Percentiles rank a stretch among this genome's conserved stretches.
phyloP scores from a whole-genome alignment of 2,113 vertebrate species.

The Osmerus eperlanus region DNA sequence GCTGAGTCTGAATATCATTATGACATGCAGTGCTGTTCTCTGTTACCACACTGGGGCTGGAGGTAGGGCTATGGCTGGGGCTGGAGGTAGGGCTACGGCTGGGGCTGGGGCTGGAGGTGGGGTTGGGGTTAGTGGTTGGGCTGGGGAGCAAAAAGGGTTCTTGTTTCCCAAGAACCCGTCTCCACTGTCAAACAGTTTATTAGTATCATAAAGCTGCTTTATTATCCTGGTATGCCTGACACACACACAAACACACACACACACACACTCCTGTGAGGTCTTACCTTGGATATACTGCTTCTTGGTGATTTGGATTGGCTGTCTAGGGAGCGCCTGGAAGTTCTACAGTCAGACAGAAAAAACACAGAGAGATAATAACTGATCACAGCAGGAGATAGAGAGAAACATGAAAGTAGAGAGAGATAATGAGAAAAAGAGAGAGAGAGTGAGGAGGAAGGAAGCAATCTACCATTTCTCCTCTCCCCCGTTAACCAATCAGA shows the following conservation, averaged over 20 bases:
- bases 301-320: slow-evolving; percentile 65
- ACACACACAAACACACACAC: too few relatives aligned
- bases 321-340: slow-evolving; percentile 71
- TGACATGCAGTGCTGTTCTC: too few relatives aligned
- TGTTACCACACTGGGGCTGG: too few relatives aligned
- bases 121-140: too few relatives aligned
- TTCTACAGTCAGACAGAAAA: slow-evolving; percentile 52
- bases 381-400: not conserved
- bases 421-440: not conserved
- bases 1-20: too few relatives aligned
- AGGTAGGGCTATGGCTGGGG: too few relatives aligned
- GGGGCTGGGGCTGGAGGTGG: too few relatives aligned
- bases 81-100: too few relatives aligned
- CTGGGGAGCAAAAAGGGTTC: too few relatives aligned
- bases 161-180: too few relatives aligned
- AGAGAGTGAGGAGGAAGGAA: not conserved
- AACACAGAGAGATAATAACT: not conserved
- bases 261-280: not conserved
- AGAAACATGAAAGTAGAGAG: not conserved
- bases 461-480: too few relatives aligned
- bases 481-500: not conserved
- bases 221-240: slow-evolving; percentile 9
- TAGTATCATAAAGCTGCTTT: slow-evolving; percentile 32
- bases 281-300: slow-evolving; percentile 62
- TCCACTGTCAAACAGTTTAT: slow-evolving; percentile 31